Conservation (phyloP, 64 coral and sea anemone species). For the Stichodactyla mertensii region DNA sequence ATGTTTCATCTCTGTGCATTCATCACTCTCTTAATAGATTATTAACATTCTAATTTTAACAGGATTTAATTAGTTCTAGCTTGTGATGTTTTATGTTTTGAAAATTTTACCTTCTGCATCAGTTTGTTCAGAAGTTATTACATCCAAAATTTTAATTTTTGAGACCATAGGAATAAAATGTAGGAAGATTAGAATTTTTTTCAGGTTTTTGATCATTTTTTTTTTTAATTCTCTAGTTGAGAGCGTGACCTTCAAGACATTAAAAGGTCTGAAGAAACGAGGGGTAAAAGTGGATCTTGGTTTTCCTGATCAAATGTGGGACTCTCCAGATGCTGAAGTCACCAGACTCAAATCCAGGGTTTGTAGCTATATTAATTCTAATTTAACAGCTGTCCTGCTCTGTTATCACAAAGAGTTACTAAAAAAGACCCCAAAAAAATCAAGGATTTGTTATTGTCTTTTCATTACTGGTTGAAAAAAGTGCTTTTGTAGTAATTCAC, state of each 20-base stretch:
- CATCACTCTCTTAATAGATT: no score
- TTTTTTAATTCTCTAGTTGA: constrained; percentile 58
- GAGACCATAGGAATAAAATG: no score
- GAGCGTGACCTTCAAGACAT: constrained; percentile 85
- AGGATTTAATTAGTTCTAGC: no score
- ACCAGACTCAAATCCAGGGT: constrained; percentile 74
- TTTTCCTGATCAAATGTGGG: constrained; percentile 97
- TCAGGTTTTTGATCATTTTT: not conserved
- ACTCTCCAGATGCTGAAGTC: constrained; percentile 88
- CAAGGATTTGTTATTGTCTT: no score
- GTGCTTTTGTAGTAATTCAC: not conserved
- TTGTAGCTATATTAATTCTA: not conserved
- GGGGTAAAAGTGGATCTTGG: constrained; percentile 94
- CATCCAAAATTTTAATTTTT: no score
- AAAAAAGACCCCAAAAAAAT: no score
- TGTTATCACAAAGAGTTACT: not conserved
- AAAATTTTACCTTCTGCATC: no score
- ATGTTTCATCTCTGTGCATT: not conserved
- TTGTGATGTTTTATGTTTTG: no score
- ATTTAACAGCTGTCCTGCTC: not conserved
- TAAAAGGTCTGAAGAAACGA: constrained; percentile 70
- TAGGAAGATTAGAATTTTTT: no score
- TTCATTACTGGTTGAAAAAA: not conserved
- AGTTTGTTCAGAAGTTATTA: no score
- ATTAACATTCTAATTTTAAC: no score